Conservation (phyloP, 1,140 invertebrate species). For the Eumaeus atala region DNA sequence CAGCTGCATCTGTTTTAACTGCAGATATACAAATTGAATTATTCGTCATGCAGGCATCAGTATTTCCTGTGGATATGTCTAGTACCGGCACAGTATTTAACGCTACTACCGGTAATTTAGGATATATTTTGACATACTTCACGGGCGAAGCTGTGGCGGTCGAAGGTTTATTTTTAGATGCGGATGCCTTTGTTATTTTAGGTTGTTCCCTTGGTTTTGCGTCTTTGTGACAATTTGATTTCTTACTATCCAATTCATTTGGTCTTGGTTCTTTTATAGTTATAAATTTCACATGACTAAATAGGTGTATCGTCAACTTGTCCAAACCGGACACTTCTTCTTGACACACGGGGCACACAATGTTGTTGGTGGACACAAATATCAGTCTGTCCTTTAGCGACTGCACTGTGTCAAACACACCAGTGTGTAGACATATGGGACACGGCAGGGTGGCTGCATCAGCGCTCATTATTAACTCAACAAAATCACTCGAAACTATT, state of each 20-base stretch:
- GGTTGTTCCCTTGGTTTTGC: slow-evolving; percentile 23
- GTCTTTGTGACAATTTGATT: slow-evolving; percentile 25
- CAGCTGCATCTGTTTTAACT: slow-evolving; percentile 48
- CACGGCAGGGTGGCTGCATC: slow-evolving; percentile 80
- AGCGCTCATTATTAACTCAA: slow-evolving; percentile 47
- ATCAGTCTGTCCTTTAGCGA: slow-evolving; percentile 82
- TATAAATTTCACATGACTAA: slow-evolving; percentile 76
- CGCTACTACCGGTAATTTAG: slow-evolving; percentile 56
- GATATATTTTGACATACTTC: slow-evolving; percentile 66
- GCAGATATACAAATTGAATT: slow-evolving; percentile 29
- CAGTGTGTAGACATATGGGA: slow-evolving; percentile 82
- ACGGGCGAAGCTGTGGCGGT: slow-evolving; percentile 40
- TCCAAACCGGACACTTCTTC: slow-evolving; percentile 84
- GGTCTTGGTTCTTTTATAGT: slow-evolving; percentile 26
- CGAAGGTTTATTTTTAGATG: slow-evolving; percentile 56
- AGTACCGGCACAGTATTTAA: slow-evolving; percentile 59
- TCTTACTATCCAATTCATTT: slow-evolving; percentile 21
- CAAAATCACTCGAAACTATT: not conserved
- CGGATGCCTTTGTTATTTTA: slow-evolving; percentile 39
- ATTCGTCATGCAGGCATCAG: slow-evolving; percentile 29
- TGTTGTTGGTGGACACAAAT: slow-evolving; percentile 81
- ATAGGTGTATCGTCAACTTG: slow-evolving; percentile 89
- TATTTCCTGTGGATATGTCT: slow-evolving; percentile 39
- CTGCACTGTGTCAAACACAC: slow-evolving; percentile 80
- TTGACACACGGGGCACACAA: slow-evolving; percentile 84